A percentile compares a stretch with the other conserved stretches of the same genome.
phyloP scores from a whole-genome alignment of 2,113 vertebrate genomes.

The Paracanthobrama guichenoti region DNA sequence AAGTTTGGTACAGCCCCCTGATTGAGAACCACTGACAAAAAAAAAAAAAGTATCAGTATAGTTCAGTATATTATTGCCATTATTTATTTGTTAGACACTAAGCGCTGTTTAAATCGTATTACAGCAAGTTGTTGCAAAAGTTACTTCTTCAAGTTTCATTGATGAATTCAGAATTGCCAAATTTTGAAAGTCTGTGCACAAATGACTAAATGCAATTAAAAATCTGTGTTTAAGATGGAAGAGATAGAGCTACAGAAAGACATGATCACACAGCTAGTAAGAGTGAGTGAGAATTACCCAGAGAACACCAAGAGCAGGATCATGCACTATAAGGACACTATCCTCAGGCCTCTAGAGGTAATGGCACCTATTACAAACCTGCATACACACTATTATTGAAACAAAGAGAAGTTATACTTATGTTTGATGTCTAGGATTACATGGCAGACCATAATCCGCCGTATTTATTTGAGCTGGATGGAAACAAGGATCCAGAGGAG shows the following conservation, averaged over 20 bases:
- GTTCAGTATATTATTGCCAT: neutral
- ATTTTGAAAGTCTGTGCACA: neutral
- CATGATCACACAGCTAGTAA: conserved; percentile 75
- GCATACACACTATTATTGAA: neutral
- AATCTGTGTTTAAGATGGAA: conserved; percentile 53
- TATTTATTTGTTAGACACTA: neutral
- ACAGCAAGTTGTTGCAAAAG: neutral
- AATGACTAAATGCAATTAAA: neutral
- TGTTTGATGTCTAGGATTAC: conserved; percentile 74
- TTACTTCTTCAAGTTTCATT: neutral
- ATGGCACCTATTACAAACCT: neutral
- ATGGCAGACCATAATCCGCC: conserved; percentile 81
- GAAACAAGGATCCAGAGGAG: conserved; percentile 78
- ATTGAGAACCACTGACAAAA: neutral
- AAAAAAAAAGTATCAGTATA: neutral
- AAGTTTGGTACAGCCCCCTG: neutral
- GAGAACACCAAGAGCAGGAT: conserved; percentile 73
- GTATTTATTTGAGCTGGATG: conserved; percentile 86
- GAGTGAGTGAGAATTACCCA: conserved; percentile 78
- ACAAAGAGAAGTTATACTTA: neutral
- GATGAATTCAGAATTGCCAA: neutral
- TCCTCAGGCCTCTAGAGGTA: conserved; percentile 85
- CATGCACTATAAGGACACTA: conserved; percentile 77
- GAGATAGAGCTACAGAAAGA: conserved; percentile 62
- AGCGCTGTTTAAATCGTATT: neutral